Evolutionary conservation across 2,888 invertebrate genomes (phyloP).

Genomic region (Lycocerus yunnanus): DNA sequence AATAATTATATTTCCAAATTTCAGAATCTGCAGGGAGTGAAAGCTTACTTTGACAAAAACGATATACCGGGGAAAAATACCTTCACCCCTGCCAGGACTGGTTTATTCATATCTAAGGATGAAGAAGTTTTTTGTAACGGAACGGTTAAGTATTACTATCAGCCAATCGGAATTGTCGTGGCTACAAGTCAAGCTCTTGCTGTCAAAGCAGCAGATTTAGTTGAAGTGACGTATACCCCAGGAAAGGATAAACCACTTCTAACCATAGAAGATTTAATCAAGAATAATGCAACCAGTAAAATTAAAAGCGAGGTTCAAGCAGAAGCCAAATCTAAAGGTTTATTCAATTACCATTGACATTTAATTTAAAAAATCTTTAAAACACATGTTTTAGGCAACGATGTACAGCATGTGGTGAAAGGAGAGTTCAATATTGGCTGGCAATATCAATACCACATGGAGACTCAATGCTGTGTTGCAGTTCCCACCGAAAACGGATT

Average conservation of each 20-base stretch:
- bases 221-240: conserved; percentile 61
- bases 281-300: conserved; percentile 54
- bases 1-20: not conserved
- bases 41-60: not conserved
- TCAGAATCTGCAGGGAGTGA: not conserved
- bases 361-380: too few species aligned
- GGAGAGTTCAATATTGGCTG: too few species aligned
- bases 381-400: conserved; percentile 38
- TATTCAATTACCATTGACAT: not conserved
- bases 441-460: too few species aligned
- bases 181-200: conserved; percentile 65
- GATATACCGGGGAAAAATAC: not conserved
- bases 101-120: conserved; percentile 22
- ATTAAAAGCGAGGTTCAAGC: conserved; percentile 48
- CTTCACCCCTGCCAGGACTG: conserved; percentile 60
- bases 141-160: conserved; percentile 65
- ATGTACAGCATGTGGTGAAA: conserved; percentile 59
- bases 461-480: too few species aligned
- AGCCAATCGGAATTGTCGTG: conserved; percentile 72
- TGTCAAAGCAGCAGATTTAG: conserved; percentile 60
- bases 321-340: conserved; percentile 45
- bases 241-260: too few species aligned
- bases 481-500: conserved; percentile 7
- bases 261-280: conserved; percentile 57
- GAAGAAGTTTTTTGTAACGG: conserved; percentile 59